Evolutionary conservation across 1,140 invertebrate species (phyloP).

Genomic region (Drosophila athabasca): DNA sequence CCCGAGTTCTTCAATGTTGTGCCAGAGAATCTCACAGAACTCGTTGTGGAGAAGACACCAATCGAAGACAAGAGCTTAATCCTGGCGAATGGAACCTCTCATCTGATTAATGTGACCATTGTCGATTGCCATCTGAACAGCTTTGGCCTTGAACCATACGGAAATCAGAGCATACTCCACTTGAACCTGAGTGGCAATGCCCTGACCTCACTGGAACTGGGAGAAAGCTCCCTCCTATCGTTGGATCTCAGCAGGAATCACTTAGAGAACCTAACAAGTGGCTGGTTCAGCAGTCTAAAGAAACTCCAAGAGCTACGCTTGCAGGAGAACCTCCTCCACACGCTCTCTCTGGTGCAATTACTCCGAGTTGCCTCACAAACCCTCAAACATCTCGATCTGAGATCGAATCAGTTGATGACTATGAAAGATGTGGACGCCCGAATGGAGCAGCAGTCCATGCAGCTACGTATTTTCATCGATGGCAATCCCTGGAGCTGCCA

Average conservation of each 20-base stretch:
- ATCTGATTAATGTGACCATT: constrained; percentile 50
- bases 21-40: constrained; percentile 22
- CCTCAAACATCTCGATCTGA: constrained; percentile 43
- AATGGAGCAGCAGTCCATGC: constrained; percentile 11
- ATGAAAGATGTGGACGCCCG: constrained; percentile 17
- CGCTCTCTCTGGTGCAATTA: constrained; percentile 41
- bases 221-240: constrained; percentile 19
- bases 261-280: constrained; percentile 37
- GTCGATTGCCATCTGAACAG: constrained; percentile 45
- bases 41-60: constrained; percentile 26
- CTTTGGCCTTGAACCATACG: constrained; percentile 22
- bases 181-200: constrained; percentile 67
- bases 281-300: constrained; percentile 57
- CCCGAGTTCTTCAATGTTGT: constrained; percentile 9
- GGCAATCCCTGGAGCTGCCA: constrained; percentile 78
- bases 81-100: constrained; percentile 21
- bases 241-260: constrained; percentile 68
- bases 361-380: constrained; percentile 24
- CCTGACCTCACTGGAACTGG: constrained; percentile 34
- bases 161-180: constrained; percentile 3
- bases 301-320: constrained; percentile 38
- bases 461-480: constrained; percentile 63
- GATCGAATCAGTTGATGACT: constrained; percentile 52
- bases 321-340: constrained; percentile 48
- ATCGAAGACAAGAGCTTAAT: constrained; percentile 15